These are phyloP conservation scores for Tryphoninae sp. DNA, from an alignment of 2,888 invertebrate genomes.

Conservation along the genomic window DNA sequence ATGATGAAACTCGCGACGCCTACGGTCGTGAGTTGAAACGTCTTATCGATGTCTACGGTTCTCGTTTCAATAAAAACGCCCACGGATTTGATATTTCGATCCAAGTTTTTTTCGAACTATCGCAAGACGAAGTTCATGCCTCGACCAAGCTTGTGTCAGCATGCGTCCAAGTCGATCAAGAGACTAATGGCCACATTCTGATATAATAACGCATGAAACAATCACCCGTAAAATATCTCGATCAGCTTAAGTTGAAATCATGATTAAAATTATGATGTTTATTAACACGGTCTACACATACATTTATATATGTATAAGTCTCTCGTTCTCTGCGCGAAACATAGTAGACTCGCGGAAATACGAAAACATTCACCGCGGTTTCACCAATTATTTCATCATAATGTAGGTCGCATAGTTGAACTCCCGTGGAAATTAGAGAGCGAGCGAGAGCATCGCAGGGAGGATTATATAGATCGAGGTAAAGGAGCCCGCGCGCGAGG, in stretches of 20 bases:
- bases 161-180: too few relatives aligned
- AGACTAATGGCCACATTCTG: neutral
- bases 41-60: neutral
- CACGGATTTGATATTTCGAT: neutral
- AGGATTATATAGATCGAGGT: slow-evolving; percentile 41
- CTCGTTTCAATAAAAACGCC: neutral
- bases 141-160: too few relatives aligned
- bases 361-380: slow-evolving; percentile 33
- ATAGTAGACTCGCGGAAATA: slow-evolving; percentile 29
- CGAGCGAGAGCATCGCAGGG: slow-evolving; percentile 53
- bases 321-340: too few relatives aligned
- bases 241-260: slow-evolving; percentile 6
- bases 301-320: neutral
- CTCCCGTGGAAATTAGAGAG: slow-evolving; percentile 78
- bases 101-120: neutral
- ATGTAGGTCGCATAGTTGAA: slow-evolving; percentile 77
- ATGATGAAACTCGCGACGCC: neutral
- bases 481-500: slow-evolving; percentile 43
- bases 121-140: too few relatives aligned
- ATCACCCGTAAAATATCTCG: neutral
- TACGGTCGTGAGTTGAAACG: too few relatives aligned
- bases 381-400: slow-evolving; percentile 77
- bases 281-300: neutral
- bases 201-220: neutral
- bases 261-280: slow-evolving; percentile 9